Conservation (phyloP, 2,888 invertebrate species). For the Buathra laborator region DNA sequence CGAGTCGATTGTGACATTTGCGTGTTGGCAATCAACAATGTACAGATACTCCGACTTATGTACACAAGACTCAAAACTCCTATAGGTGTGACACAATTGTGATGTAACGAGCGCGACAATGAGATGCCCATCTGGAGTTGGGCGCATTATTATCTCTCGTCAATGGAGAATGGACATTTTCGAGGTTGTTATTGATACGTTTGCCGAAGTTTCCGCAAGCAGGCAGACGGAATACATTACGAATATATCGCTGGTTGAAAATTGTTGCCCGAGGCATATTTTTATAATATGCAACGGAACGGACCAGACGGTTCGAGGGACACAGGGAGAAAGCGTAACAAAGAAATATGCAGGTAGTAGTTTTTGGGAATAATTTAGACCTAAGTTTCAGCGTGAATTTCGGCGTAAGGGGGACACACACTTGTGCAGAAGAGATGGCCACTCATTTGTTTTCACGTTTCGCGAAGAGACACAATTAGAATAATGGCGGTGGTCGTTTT, state of each 20-base stretch:
- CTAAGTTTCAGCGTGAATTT: not conserved
- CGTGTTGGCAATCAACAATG: conserved; percentile 70
- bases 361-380: conserved; percentile 12
- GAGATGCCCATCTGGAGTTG: conserved; percentile 28
- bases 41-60: conserved; percentile 70
- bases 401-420: not conserved
- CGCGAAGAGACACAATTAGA: conserved; percentile 79
- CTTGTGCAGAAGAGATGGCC: conserved; percentile 1
- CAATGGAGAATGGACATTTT: conserved; percentile 34
- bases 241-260: conserved; percentile 4
- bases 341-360: not conserved
- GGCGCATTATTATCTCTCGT: conserved; percentile 5
- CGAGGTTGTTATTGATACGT: conserved; percentile 57
- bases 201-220: conserved; percentile 15
- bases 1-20: conserved; percentile 64
- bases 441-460: conserved; percentile 52
- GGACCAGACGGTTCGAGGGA: conserved; percentile 1
- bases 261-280: conserved; percentile 15
- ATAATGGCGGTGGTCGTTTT: conserved; percentile 74
- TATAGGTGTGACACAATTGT: conserved; percentile 75
- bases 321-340: not conserved
- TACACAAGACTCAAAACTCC: conserved; percentile 38
- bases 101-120: conserved; percentile 77
- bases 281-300: conserved; percentile 3
- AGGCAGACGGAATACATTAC: conserved; percentile 43